Evolutionary conservation across 1,140 invertebrate species (phyloP).

Genomic region (Solenopsis fugax): DNA sequence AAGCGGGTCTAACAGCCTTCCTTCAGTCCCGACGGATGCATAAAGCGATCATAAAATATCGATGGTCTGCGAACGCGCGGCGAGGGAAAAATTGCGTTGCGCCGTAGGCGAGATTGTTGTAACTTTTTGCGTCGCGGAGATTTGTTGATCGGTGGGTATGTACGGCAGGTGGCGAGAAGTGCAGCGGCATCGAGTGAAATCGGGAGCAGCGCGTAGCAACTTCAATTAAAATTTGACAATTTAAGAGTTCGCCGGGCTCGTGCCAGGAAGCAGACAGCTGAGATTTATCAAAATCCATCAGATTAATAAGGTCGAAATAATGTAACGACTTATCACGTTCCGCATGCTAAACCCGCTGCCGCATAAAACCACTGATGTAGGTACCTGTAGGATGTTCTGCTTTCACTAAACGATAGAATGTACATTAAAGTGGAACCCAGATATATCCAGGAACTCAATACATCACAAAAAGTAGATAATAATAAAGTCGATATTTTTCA

Average conservation of each 20-base stretch:
- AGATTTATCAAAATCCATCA: conserved; percentile 45
- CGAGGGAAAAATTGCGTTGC: conserved; percentile 24
- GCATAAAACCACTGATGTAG: conserved; percentile 32
- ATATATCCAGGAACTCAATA: conserved; percentile 4
- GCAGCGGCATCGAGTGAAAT: conserved; percentile 19
- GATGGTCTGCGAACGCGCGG: not conserved
- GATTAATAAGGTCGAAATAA: conserved; percentile 52
- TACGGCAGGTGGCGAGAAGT: conserved; percentile 40
- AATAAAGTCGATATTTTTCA: not conserved
- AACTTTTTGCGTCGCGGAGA: conserved; percentile 14
- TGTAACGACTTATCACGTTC: conserved; percentile 35
- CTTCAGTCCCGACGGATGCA: conserved; percentile 18
- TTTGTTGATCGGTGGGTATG: conserved; percentile 32
- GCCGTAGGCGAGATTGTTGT: conserved; percentile 13
- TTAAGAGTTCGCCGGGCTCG: conserved; percentile 6
- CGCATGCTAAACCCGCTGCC: conserved; percentile 17
- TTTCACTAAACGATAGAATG: conserved; percentile 53
- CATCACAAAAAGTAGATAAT: conserved; percentile 1
- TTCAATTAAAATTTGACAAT: conserved; percentile 38
- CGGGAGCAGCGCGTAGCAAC: conserved; percentile 1
- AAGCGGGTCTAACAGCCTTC: conserved; percentile 1
- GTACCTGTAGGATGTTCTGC: conserved; percentile 46
- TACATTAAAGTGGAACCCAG: conserved; percentile 18
- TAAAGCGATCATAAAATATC: conserved; percentile 27
- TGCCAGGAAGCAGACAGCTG: conserved; percentile 5